phyloP scores from a whole-genome alignment of 2,113 vertebrate species.

The Muntiacus reevesi region DNA sequence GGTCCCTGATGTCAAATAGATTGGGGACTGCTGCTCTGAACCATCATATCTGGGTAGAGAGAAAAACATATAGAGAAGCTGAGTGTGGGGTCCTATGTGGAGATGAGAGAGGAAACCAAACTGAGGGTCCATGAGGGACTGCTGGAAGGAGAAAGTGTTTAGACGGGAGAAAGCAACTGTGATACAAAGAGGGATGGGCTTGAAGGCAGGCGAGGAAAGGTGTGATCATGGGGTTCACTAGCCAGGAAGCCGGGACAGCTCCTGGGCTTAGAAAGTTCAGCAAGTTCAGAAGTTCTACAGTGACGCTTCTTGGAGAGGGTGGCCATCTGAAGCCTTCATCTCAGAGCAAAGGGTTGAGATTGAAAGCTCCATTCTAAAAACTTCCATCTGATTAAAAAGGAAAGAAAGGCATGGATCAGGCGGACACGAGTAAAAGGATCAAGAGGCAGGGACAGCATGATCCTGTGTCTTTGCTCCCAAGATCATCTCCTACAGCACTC shows the following conservation, averaged over 20 bases:
- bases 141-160: not conserved
- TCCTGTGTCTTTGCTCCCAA: not conserved
- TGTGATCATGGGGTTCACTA: not conserved
- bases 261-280: not conserved
- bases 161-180: not conserved
- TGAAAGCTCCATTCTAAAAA: not conserved
- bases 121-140: not conserved
- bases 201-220: not conserved
- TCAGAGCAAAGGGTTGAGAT: not conserved
- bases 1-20: not conserved
- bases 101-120: not conserved
- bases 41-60: not conserved
- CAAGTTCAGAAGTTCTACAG: not conserved
- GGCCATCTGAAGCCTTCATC: not conserved
- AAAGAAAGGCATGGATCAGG: not conserved
- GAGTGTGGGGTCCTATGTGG: not conserved
- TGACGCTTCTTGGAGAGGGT: not conserved
- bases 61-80: not conserved
- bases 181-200: not conserved
- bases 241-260: not conserved
- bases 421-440: not conserved
- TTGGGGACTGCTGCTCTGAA: not conserved
- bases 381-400: not conserved
- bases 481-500: not conserved
- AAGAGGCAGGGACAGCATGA: not conserved